phyloP scores from a whole-genome alignment of 2,113 vertebrate species.

The Corythaixoides concolor region DNA sequence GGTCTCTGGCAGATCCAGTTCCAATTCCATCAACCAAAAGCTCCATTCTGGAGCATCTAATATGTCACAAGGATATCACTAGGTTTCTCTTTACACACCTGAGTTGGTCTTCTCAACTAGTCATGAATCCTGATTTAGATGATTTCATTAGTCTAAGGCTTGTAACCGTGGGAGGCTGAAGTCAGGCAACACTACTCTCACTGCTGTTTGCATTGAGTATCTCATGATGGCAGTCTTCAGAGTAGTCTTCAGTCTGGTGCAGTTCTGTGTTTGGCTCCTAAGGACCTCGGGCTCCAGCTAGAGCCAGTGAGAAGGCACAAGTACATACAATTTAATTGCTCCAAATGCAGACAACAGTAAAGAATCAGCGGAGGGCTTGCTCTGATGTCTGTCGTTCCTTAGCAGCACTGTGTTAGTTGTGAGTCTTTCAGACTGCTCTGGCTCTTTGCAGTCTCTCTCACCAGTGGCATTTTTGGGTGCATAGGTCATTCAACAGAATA shows the following conservation, averaged over 20 bases:
- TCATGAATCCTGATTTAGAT: background rate
- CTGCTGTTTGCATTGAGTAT: background rate
- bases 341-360: background rate
- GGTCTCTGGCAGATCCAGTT: background rate
- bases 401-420: background rate
- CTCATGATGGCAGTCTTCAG: background rate
- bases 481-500: background rate
- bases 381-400: background rate
- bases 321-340: background rate
- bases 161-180: background rate
- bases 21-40: background rate
- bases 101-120: background rate
- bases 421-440: background rate
- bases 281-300: background rate
- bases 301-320: background rate
- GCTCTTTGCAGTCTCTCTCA: background rate
- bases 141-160: background rate
- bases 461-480: background rate
- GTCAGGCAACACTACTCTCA: background rate
- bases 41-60: background rate
- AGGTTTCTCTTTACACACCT: background rate
- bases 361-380: background rate
- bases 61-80: background rate
- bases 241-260: too few species aligned
- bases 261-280: background rate